Percentiles rank a stretch among this genome's conserved stretches.
Conservation (phyloP, 1,140 invertebrate species). For the Pectinophora gossypiella region DNA sequence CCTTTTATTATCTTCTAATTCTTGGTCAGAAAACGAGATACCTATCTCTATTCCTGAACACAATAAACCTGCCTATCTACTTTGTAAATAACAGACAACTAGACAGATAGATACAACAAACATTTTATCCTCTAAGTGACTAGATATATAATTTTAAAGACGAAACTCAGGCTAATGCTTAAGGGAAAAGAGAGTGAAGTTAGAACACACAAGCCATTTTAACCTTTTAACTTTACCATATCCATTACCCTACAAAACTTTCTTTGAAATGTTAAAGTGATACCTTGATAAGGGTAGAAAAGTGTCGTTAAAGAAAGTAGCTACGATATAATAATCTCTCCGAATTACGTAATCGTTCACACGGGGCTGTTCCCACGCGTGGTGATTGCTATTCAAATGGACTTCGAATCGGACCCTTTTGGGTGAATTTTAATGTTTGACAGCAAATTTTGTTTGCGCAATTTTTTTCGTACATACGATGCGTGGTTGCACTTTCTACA, state of each 20-base stretch:
- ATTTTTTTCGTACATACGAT: slow-evolving; percentile 43
- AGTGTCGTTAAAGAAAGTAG: background rate
- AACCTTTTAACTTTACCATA: background rate
- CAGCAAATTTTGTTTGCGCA: slow-evolving; percentile 66
- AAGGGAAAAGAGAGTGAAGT: no score
- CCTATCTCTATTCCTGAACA: no score
- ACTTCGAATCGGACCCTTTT: slow-evolving; percentile 43
- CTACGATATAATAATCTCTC: background rate
- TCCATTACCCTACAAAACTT: slow-evolving; percentile 2
- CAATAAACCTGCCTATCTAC: no score
- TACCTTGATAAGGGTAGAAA: slow-evolving; percentile 4
- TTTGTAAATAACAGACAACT: no score
- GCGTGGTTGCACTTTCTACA: slow-evolving; percentile 58
- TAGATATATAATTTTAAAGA: no score
- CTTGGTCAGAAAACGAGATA: no score
- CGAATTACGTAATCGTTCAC: background rate
- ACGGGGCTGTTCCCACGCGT: slow-evolving; percentile 44
- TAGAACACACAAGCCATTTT: slow-evolving; percentile 1
- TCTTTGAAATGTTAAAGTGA: slow-evolving; percentile 5
- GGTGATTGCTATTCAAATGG: slow-evolving; percentile 32
- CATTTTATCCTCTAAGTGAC: no score
- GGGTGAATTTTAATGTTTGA: slow-evolving; percentile 62
- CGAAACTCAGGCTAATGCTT: no score
- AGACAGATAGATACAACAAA: no score
- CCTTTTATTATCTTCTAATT: no score